Base-by-base conservation (phyloP, 2,113 vertebrate genomes). In the Cavia aperea region DNA sequence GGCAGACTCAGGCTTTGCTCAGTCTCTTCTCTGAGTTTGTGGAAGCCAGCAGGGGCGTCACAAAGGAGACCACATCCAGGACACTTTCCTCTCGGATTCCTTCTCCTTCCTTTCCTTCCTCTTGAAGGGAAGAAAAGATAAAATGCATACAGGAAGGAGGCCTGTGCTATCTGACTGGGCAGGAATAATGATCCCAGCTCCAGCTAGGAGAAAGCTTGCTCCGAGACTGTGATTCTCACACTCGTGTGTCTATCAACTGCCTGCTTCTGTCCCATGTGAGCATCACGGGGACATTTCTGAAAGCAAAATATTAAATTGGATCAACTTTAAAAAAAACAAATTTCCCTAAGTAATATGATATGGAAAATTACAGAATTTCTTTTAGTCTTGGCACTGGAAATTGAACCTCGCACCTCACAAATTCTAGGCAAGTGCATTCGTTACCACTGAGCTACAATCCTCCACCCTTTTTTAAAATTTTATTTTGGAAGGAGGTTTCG, bases 91-190 rank as follows among this genome's bases (percentile, higher is more conserved):
- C 83, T 94, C 90, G 0, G 12, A 19, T 56, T 56, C 36, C 77
- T 23, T 56, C 18, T 79, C 51, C 16, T 85, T 72, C 19, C 97
- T 96, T 96, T 96, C 96, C 51, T 43, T n/a, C 46, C 5, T 54
- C 16, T 79, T 83, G 51, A 56, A 51, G 21, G 56, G 13, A 36
- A 26, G 46, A 43, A 15, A n/a, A 54, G 62, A 51, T 10, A 26
- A 26, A 24, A 43, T n/a, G 7, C 24, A 8, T 24, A 60, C 29
- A 66, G 49, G 60, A 54, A 26, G 51, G 70, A 7, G 29, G 72
- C 46, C 43, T 62, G 0, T 58, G 56, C 39, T 18, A 23, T 31
- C n/a, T 79, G 81, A 58, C 1, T 33, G 49, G 36, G 56, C 60
- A 21, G 5, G 26, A 75, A 33, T 4, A 26, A 26, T n/a, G 7